Percentiles rank a stretch among this genome's conserved stretches.
Evolutionary conservation across 1,140 invertebrate genomes (phyloP).

Genomic region (Papilio machaon): DNA sequence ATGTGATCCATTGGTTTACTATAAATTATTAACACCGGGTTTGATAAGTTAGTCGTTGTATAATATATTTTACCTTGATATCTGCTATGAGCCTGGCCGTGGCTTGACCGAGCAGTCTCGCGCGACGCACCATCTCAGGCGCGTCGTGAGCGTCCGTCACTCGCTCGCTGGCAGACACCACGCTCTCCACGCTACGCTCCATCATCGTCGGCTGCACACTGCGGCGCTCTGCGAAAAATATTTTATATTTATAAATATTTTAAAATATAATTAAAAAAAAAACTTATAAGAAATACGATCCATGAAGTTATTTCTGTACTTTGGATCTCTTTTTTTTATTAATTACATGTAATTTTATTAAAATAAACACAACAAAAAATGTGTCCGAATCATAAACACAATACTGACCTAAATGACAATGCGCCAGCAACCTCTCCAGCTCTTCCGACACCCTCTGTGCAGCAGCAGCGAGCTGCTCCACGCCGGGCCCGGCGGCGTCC

Average conservation of each 20-base stretch:
- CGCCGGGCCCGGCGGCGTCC: slow-evolving; percentile 85
- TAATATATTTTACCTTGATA: slow-evolving; percentile 86
- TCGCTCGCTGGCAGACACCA: slow-evolving; percentile 94
- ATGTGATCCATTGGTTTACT: background rate
- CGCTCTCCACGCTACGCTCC: slow-evolving; percentile 91
- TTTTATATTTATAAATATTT: background rate
- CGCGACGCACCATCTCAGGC: slow-evolving; percentile 97
- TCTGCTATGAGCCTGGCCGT: slow-evolving; percentile 96
- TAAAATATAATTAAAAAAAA: too few species aligned
- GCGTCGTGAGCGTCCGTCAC: slow-evolving; percentile 93
- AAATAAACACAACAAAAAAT: too few species aligned
- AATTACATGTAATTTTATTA: too few species aligned
- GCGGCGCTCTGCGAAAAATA: slow-evolving; percentile 52
- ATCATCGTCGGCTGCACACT: slow-evolving; percentile 81
- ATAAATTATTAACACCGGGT: background rate
- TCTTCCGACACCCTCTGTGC: slow-evolving; percentile 95
- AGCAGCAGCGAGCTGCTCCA: slow-evolving; percentile 91
- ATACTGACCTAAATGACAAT: slow-evolving; percentile 84
- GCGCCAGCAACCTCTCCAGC: slow-evolving; percentile 94
- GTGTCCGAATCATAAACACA: background rate
- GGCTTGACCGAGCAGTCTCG: slow-evolving; percentile 94
- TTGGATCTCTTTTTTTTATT: too few species aligned
- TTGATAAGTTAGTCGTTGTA: background rate
- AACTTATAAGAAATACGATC: too few species aligned
- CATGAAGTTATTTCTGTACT: too few species aligned